phyloP scores from a whole-genome alignment of 2,113 vertebrate genomes.

The Benthochromis sp. region DNA sequence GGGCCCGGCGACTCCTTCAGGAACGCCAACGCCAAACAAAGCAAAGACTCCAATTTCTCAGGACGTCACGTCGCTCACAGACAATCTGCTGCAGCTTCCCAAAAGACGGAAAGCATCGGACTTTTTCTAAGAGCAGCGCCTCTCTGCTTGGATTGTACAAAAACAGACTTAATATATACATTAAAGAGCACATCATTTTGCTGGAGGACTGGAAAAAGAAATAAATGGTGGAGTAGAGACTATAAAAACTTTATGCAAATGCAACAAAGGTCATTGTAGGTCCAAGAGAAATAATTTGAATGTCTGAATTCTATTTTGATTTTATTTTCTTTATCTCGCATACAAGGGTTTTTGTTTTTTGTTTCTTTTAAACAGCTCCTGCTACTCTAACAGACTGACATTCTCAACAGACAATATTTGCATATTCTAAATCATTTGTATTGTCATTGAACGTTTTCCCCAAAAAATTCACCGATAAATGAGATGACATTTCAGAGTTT shows the following conservation, averaged over 20 bases:
- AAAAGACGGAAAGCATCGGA: constrained; percentile 85
- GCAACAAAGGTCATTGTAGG: background rate
- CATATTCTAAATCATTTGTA: background rate
- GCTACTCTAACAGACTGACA: background rate
- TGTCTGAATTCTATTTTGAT: background rate
- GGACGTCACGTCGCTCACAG: constrained; percentile 90
- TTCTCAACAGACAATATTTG: background rate
- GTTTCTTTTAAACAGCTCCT: background rate
- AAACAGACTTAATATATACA: background rate
- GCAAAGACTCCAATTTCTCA: constrained; percentile 79
- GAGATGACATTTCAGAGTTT: background rate
- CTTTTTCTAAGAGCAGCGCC: constrained; percentile 69
- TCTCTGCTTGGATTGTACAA: background rate
- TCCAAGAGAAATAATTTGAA: background rate
- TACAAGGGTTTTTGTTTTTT: background rate
- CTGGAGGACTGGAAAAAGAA: background rate
- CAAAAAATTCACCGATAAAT: background rate
- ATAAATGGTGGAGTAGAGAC: background rate
- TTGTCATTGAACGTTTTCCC: background rate
- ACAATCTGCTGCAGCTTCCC: constrained; percentile 93
- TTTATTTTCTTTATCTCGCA: background rate
- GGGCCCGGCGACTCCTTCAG: constrained; percentile 70
- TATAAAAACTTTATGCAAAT: background rate
- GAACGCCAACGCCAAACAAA: constrained; percentile 76
- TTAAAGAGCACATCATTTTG: background rate